A percentile compares a stretch with the other conserved stretches of the same genome.
Evolutionary conservation across 2,797 vertebrate genomes (phyloP).

Genomic region (Gambelia wislizenii): DNA sequence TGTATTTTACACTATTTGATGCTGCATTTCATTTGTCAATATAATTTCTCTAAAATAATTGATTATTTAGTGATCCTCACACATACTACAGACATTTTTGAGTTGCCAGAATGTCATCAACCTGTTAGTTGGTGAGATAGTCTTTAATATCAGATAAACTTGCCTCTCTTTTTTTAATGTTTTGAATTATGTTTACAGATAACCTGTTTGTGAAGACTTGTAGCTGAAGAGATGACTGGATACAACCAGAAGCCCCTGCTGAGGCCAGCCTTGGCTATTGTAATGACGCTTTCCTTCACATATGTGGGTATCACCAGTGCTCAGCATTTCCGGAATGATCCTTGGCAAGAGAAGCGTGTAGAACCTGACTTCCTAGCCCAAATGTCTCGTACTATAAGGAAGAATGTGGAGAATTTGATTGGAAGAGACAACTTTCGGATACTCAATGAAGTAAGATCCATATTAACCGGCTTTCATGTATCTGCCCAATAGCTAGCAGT

Average conservation of each 20-base stretch:
- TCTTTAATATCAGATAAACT: background rate
- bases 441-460: constrained; percentile 67
- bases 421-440: constrained; percentile 62
- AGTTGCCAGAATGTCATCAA: background rate
- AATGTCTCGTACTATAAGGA: constrained; percentile 49
- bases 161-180: background rate
- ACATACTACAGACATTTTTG: no score
- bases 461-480: background rate
- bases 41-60: background rate
- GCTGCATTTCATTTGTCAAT: background rate
- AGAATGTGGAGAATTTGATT: constrained; percentile 64
- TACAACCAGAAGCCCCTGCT: background rate
- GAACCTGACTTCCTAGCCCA: constrained; percentile 57
- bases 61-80: background rate
- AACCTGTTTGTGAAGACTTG: constrained; percentile 6
- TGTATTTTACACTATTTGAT: background rate
- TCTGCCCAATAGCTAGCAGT: background rate
- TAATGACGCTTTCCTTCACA: constrained; percentile 5
- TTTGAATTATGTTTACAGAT: constrained; percentile 8
- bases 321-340: background rate
- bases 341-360: fast-evolving
- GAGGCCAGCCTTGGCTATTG: fast-evolving
- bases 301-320: fast-evolving
- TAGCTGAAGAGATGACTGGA: background rate
- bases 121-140: background rate